Evolutionary conservation across 2,888 invertebrate genomes (phyloP).

Genomic region (Phaedon cochleariae): DNA sequence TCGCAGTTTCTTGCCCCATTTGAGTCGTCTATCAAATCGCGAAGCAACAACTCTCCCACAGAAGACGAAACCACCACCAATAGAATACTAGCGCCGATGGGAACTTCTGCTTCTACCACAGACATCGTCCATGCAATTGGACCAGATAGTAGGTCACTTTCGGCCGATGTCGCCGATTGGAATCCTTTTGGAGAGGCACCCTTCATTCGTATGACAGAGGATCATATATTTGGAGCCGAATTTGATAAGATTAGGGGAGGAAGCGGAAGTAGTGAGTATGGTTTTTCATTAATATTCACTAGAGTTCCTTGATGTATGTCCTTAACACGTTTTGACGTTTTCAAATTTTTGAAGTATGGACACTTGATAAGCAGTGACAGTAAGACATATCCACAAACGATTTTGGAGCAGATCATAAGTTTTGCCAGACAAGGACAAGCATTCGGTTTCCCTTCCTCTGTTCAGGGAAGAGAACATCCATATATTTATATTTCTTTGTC

Average conservation of each 20-base stretch:
- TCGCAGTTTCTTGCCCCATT: conserved; percentile 78
- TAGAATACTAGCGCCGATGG: conserved; percentile 53
- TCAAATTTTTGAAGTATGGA: too few species aligned
- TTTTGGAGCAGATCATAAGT: too few species aligned
- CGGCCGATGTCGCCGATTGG: conserved; percentile 76
- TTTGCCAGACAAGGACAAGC: too few species aligned
- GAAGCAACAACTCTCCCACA: conserved; percentile 60
- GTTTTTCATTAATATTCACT: too few species aligned
- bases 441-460: too few species aligned
- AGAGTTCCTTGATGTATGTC: too few species aligned
- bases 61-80: conserved; percentile 52
- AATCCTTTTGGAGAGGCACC: conserved; percentile 85
- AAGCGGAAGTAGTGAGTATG: conserved; percentile 73
- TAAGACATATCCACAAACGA: too few species aligned
- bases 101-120: conserved; percentile 59
- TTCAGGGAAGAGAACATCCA: too few species aligned
- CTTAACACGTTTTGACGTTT: too few species aligned
- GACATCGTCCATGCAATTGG: conserved; percentile 56
- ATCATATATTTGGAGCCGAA: conserved; percentile 83
- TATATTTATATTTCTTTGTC: too few species aligned
- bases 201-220: conserved; percentile 79
- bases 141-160: conserved; percentile 57
- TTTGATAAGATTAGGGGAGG: conserved; percentile 83
- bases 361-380: too few species aligned
- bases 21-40: conserved; percentile 71